phyloP scores from a whole-genome alignment of 1,140 invertebrate species.

The Hesperophylax magnus region DNA sequence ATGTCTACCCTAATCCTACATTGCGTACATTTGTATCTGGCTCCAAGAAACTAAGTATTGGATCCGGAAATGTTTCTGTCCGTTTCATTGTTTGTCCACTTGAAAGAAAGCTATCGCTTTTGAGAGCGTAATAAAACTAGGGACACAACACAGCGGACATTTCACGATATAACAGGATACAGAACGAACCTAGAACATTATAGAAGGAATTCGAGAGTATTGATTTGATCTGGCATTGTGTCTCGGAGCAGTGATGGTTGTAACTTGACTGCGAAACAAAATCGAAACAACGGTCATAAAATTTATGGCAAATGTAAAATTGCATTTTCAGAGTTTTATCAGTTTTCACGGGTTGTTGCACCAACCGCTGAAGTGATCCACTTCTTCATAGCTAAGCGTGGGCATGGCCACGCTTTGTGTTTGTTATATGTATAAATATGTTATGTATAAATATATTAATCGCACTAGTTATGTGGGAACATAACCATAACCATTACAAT shows the following conservation, averaged over 20 bases:
- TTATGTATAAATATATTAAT: no score
- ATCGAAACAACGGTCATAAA: neutral
- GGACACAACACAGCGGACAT: conserved; percentile 6
- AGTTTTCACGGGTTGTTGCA: no score
- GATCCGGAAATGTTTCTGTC: neutral
- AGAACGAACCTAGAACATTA: neutral
- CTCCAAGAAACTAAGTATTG: neutral
- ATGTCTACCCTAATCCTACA: no score
- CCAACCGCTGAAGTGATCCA: no score
- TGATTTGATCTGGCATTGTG: neutral
- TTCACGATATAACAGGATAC: neutral
- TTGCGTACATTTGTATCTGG: neutral
- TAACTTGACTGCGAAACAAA: neutral
- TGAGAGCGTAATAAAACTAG: conserved; percentile 16
- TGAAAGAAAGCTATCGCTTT: neutral
- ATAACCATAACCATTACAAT: no score
- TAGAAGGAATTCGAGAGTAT: neutral
- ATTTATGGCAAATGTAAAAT: no score
- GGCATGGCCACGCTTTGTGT: no score
- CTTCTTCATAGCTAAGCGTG: no score
- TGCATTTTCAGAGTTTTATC: no score
- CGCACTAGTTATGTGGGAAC: no score
- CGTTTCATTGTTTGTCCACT: neutral
- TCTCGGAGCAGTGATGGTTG: neutral
- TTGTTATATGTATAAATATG: no score